phyloP scores from a whole-genome alignment of 2,113 vertebrate genomes.

The Tetrao urogallus region DNA sequence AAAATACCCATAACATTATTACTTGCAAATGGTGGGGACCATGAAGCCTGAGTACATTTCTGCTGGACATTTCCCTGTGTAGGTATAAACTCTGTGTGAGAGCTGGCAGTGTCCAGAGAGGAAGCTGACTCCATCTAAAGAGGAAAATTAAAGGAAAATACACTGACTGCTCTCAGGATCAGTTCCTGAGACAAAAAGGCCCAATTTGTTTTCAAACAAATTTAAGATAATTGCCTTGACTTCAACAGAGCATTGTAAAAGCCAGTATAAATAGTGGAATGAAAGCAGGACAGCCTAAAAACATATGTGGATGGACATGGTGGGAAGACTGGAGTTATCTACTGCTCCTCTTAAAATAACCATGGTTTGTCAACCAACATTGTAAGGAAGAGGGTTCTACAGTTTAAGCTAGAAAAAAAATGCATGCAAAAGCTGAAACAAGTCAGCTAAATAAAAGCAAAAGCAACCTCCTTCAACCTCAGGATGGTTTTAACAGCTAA shows the following conservation, averaged over 20 bases:
- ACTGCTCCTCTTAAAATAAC: background rate
- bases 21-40: accelerated
- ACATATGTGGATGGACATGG: background rate
- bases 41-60: background rate
- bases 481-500: background rate
- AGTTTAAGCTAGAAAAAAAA: background rate
- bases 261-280: background rate
- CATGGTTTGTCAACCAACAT: background rate
- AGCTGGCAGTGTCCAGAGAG: accelerated
- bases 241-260: background rate
- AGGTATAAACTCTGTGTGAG: background rate
- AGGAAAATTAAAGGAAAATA: background rate
- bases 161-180: background rate
- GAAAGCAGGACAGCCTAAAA: background rate
- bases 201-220: background rate
- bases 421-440: background rate
- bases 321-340: background rate
- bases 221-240: background rate
- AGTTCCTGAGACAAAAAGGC: background rate
- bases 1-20: background rate
- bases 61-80: background rate
- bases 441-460: background rate
- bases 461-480: background rate
- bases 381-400: background rate
- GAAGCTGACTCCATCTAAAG: background rate